These are phyloP conservation scores for Heliconius cydno DNA, from an alignment of 2,888 invertebrate species.

Conservation along the genomic window DNA sequence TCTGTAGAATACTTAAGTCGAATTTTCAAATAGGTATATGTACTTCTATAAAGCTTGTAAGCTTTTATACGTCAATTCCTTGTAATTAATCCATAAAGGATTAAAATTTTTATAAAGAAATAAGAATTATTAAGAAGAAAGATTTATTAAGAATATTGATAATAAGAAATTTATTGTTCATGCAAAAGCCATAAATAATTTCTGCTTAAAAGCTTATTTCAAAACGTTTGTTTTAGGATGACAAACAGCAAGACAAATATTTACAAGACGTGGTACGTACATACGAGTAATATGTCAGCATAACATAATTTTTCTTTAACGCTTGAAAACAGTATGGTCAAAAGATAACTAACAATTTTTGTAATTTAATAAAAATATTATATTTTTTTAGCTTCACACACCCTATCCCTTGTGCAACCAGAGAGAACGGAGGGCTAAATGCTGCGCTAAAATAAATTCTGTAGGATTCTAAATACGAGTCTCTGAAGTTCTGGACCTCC, in stretches of 20 bases:
- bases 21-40: not conserved
- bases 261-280: conserved; percentile 27
- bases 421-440: not conserved
- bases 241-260: conserved; percentile 56
- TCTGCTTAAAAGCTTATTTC: conserved; percentile 64
- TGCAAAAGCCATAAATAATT: conserved; percentile 13
- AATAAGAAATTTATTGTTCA: not conserved
- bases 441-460: not conserved
- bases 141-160: not conserved
- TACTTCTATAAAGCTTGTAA: not conserved
- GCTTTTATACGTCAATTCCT: not conserved
- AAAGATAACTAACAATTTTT: not conserved
- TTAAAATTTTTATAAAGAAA: too few relatives aligned
- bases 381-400: too few relatives aligned
- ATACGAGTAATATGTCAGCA: conserved; percentile 35
- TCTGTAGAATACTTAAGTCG: not conserved
- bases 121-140: too few relatives aligned
- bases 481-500: too few relatives aligned
- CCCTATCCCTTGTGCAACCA: too few relatives aligned
- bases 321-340: not conserved
- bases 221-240: conserved; percentile 59
- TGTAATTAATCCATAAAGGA: not conserved
- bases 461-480: not conserved
- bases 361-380: too few relatives aligned
- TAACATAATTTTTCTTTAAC: conserved; percentile 30